Base-by-base conservation (phyloP, 1,140 invertebrate species). In the Drosophila hydei region DNA sequence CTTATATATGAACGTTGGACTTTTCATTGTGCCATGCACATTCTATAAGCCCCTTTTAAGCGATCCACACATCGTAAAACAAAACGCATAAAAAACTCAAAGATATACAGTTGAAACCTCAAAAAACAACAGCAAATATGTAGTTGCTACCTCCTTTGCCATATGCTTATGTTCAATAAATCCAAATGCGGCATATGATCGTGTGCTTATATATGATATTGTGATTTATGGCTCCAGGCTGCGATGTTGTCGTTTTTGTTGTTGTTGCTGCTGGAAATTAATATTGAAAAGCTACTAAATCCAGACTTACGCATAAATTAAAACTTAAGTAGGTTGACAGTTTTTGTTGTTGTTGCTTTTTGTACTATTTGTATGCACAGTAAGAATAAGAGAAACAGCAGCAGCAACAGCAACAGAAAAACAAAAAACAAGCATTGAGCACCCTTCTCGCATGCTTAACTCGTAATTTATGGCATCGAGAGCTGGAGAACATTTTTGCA, bases 301-400 rank as follows among this genome's bases (percentile, higher is more conserved):
- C 72, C 83, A 70, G 83, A 83, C 84, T 88, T 88, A 76, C 50
- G 83, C 83, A 88, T 88, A 88, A 88, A 88, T 88, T 88, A 88
- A 88, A 83, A 76, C 48, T 61, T 79, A 88, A 88, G 83, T 88
- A 77, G 79, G 83, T 72, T 77, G 81, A 59, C 71, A 65, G 62
- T 16, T 42, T 30, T 38, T 33, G 54, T 36, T 67, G 62, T 45
- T 43, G 42, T 18, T 19, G 51, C 33, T 50, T 7, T 42, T 50
- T 59, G 36, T 70, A 62, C 79, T 83, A 83, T 83, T 80, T 79
- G 63, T 70, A 63, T 75, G 43, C 68, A 55, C 55, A 72, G 68
- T 64, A 42, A 79, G 60, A 50, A 43, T n/a, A 58, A 36, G 42
- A 36, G 55, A 47, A 42, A 47, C 48, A 68, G 19, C 63, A 60